phyloP scores from a whole-genome alignment of 1,140 invertebrate genomes.

The Aricia agestis region DNA sequence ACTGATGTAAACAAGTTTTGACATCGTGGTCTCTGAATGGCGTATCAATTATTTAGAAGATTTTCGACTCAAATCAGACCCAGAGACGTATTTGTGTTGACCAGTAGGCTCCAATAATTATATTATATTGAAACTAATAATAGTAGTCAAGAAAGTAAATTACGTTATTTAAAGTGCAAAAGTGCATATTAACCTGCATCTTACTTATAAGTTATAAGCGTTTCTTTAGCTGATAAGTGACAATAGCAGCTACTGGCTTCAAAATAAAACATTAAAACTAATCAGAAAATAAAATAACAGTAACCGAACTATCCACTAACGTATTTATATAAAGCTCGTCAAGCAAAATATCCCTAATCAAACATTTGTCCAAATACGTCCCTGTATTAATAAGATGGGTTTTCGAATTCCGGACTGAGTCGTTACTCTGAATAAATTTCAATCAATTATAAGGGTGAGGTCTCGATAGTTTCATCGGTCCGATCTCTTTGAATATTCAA shows the following conservation, averaged over 20 bases:
- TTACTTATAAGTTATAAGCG: no score
- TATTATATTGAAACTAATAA: no score
- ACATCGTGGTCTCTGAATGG: constrained; percentile 41
- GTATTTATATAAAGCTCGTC: not conserved
- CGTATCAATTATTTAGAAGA: constrained; percentile 62
- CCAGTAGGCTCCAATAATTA: not conserved
- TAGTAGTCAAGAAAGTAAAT: no score
- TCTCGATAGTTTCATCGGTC: constrained; percentile 51
- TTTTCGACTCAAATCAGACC: constrained; percentile 43
- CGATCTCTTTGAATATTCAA: constrained; percentile 69
- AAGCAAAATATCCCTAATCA: constrained; percentile 1
- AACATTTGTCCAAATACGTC: constrained; percentile 26
- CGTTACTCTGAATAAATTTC: constrained; percentile 69
- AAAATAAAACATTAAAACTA: no score
- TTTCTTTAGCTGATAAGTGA: no score
- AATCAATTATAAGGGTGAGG: constrained; percentile 65
- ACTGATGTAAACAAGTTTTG: constrained; percentile 29
- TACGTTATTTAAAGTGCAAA: no score
- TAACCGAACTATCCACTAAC: no score
- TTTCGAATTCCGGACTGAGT: constrained; percentile 41
- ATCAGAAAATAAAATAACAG: no score
- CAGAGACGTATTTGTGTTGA: constrained; percentile 34
- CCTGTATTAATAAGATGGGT: constrained; percentile 38
- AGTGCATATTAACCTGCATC: no score
- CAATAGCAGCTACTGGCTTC: no score